These are phyloP conservation scores for Tiliacea citrago DNA, from an alignment of 2,888 invertebrate species.

Conservation along the genomic window DNA sequence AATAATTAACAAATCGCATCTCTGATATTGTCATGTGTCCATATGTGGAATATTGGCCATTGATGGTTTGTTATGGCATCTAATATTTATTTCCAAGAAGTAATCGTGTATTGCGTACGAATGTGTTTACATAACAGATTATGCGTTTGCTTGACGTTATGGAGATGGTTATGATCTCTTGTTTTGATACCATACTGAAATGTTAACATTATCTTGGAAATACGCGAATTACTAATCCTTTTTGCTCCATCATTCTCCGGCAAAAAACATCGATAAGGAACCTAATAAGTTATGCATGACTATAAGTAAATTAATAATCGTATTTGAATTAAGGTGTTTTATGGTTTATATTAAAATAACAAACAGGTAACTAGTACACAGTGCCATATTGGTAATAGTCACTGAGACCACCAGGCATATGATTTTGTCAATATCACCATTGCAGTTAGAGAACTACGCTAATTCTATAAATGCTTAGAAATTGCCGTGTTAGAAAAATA, in stretches of 20 bases:
- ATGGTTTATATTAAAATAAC: not conserved
- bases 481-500: slow-evolving; percentile 28
- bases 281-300: not conserved
- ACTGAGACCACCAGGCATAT: not conserved
- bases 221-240: not conserved
- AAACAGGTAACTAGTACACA: not conserved
- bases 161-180: slow-evolving; percentile 2
- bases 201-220: slow-evolving; percentile 13
- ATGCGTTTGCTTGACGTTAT: slow-evolving; percentile 22
- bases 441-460: not conserved
- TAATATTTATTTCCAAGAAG: slow-evolving; percentile 21
- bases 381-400: not conserved
- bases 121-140: slow-evolving; percentile 43
- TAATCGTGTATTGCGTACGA: slow-evolving; percentile 23
- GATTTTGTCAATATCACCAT: too few species aligned
- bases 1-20: slow-evolving; percentile 38
- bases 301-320: not conserved
- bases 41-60: slow-evolving; percentile 27
- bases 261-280: not conserved
- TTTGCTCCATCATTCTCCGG: too few species aligned
- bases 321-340: not conserved
- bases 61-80: slow-evolving; percentile 26
- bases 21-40: slow-evolving; percentile 27
- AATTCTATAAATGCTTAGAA: slow-evolving; percentile 6
- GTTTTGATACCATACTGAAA: not conserved